Evolutionary conservation across 2,113 vertebrate genomes (phyloP), one percentile per base, ranked within the genome.

Genomic region (Todiramphus saurophagus): DNA sequence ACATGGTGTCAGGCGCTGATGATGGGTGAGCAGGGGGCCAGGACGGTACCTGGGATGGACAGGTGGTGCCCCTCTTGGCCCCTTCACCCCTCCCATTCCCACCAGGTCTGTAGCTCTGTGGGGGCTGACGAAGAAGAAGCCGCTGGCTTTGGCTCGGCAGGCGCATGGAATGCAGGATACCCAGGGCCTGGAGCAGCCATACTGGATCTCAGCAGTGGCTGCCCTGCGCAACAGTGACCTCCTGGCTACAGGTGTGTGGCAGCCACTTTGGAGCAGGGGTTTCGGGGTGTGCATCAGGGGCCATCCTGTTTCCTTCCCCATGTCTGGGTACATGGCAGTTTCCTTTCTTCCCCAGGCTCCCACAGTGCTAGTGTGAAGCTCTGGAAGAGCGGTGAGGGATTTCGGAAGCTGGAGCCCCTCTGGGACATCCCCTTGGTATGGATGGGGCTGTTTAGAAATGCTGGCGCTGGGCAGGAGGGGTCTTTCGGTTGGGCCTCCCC

Each of bases 121-220:
- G 99, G 98, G 98, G 5, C 98, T 99, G 87, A 98, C 98, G 18
- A 99, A 98, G 98, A 99, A 99, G 97, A 99, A 99, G 95, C 99
- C 99, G 0, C 97, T 99, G 39, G 97, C 96, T 5, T 97, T 98
- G 18, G 98, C 98, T 76, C 99, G 97, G 90, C 96, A 97, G 89
- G 99, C 99, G 1, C 99, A 99, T 0, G 94, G 96, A 2, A 16
- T 78, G 59, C 81, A 84, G 77, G 84, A 66, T 0, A 1, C 13
- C 44, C 64, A 89, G 77, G 90, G 81, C 50, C 84, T 95, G 55
- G 73, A 95, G 90, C 73, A 89, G 77, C 92, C 96, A 0, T 95
- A 27, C 93, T 96, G 96, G 93, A 84, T 96, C 74, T 91, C 77
- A 0, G 84, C 96, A 0, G 90, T 95, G 88, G 96, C 96, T 0